These are phyloP conservation scores for Erpobdella octoculata DNA, from an alignment of 2,888 invertebrate genomes.

Conservation along the genomic window DNA sequence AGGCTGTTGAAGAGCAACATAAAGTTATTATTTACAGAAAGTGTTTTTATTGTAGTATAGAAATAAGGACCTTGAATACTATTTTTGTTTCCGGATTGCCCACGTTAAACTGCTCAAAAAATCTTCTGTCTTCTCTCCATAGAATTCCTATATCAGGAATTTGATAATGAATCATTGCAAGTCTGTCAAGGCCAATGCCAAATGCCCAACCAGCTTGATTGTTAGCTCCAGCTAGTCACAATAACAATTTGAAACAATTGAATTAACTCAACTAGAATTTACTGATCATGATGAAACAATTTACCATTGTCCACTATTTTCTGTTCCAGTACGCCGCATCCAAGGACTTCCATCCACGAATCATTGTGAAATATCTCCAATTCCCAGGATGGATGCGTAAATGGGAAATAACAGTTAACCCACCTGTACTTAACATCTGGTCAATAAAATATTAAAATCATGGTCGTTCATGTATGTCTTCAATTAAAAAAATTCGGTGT, in stretches of 20 bases:
- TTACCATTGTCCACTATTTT: constrained; percentile 67
- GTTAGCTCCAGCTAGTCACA: constrained; percentile 61
- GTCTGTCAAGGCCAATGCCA: constrained; percentile 85
- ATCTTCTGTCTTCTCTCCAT: constrained; percentile 88
- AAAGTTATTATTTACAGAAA: no score
- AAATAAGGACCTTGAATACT: constrained; percentile 72
- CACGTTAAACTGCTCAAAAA: constrained; percentile 77
- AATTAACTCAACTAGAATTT: background rate
- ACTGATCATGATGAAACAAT: background rate
- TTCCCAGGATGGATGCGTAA: constrained; percentile 98
- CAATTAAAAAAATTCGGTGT: no score
- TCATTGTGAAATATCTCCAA: constrained; percentile 68
- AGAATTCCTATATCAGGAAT: constrained; percentile 94
- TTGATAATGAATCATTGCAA: constrained; percentile 88
- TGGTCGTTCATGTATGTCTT: no score
- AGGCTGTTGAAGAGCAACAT: no score
- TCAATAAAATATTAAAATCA: background rate
- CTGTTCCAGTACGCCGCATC: constrained; percentile 89
- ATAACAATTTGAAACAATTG: background rate
- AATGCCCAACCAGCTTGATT: constrained; percentile 93
- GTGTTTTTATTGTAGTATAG: no score
- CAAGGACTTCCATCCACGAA: constrained; percentile 87
- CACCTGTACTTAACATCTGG: constrained; percentile 56
- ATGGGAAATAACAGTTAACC: constrained; percentile 89
- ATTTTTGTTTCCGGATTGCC: constrained; percentile 63